These are phyloP conservation scores for Tenthredo amoena DNA, from an alignment of 2,888 invertebrate species.

Conservation along the genomic window DNA sequence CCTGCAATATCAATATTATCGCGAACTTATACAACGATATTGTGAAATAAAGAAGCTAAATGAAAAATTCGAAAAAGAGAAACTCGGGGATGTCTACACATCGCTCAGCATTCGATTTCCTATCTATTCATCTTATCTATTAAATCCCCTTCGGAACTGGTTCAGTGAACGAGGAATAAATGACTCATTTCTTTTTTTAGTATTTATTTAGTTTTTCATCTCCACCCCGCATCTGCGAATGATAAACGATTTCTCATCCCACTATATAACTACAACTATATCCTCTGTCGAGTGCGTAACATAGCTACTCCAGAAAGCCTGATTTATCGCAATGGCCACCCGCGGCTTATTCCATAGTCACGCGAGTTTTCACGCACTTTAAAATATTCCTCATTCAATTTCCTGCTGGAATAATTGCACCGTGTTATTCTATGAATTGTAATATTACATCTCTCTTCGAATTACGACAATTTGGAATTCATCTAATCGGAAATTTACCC, in stretches of 20 bases:
- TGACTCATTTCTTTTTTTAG: neutral
- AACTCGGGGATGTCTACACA: neutral
- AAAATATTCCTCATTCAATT: neutral
- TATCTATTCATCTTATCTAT: neutral
- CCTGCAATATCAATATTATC: no score
- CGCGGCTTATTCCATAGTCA: neutral
- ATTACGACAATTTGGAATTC: neutral
- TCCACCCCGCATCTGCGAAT: neutral
- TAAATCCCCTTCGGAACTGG: neutral
- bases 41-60: neutral
- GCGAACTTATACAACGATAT: neutral
- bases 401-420: neutral
- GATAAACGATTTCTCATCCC: constrained; percentile 5
- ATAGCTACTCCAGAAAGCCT: neutral
- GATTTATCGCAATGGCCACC: constrained; percentile 13
- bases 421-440: neutral
- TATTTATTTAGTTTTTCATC: neutral
- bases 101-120: neutral
- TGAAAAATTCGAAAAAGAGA: neutral
- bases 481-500: neutral
- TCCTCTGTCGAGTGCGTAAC: neutral
- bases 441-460: neutral
- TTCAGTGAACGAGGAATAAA: neutral
- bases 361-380: neutral
- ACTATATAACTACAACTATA: neutral